Evolutionary conservation across 2,888 invertebrate species (phyloP).

Genomic region (Himalopsyche anomala): DNA sequence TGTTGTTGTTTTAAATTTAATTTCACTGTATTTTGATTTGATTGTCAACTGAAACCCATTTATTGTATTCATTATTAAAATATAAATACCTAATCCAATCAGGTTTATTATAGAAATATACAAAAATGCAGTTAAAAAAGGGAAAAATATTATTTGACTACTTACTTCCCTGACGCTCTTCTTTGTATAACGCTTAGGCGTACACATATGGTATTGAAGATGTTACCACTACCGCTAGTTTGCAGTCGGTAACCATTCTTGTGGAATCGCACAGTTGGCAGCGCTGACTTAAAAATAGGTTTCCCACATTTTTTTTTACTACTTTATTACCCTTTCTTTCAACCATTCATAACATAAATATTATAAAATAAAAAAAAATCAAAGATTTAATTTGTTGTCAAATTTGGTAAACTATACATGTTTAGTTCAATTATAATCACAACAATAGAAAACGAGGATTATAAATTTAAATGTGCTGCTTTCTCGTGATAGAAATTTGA

Average conservation of each 20-base stretch:
- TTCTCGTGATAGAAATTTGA: no score
- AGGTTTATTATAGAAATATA: slow-evolving; percentile 51
- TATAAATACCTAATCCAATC: slow-evolving; percentile 27
- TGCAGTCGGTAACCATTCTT: slow-evolving; percentile 12
- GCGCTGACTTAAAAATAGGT: slow-evolving; percentile 11
- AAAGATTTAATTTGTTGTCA: no score
- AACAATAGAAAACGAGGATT: no score
- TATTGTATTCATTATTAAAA: slow-evolving; percentile 7
- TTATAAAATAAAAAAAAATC: no score
- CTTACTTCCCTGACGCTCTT: not conserved
- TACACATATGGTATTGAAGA: slow-evolving; percentile 5
- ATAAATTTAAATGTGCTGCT: no score
- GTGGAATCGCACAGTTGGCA: slow-evolving; percentile 32
- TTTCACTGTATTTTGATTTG: not conserved
- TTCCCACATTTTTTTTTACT: not conserved
- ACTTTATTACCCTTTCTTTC: slow-evolving; percentile 11
- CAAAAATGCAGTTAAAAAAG: slow-evolving; percentile 58
- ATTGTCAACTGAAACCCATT: not conserved
- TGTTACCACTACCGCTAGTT: not conserved
- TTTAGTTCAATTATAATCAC: no score
- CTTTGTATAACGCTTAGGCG: not conserved
- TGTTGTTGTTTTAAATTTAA: not conserved
- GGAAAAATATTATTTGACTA: slow-evolving; percentile 43
- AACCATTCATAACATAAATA: not conserved
- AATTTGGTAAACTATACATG: no score